Conservation (phyloP, 2,797 vertebrate genomes). For the Poecilia velifera region DNA sequence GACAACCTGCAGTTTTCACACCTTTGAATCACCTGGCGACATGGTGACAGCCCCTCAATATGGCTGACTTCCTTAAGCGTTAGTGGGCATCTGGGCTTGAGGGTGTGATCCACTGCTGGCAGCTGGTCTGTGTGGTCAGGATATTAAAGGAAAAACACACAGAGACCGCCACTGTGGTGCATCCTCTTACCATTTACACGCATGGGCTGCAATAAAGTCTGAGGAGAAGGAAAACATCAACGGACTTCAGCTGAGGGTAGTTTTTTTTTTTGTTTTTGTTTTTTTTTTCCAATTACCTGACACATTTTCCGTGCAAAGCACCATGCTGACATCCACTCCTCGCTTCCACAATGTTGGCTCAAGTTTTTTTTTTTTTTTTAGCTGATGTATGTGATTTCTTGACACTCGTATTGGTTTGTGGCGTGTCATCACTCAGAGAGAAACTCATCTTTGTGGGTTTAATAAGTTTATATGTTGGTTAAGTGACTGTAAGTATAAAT, state of each 20-base stretch:
- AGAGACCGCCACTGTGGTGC: background rate
- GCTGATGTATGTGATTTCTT: background rate
- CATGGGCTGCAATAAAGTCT: background rate
- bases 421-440: background rate
- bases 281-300: background rate
- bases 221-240: background rate
- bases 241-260: background rate
- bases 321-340: background rate
- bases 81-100: background rate
- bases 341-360: background rate
- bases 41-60: background rate
- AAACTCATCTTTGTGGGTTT: background rate
- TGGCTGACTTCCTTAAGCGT: background rate
- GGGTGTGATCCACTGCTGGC: background rate
- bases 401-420: background rate
- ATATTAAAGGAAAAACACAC: background rate
- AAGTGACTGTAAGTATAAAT: background rate
- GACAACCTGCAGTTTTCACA: background rate
- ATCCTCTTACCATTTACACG: background rate
- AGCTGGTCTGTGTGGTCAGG: background rate
- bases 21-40: background rate
- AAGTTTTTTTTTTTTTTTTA: background rate
- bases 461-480: background rate
- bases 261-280: too few species aligned
- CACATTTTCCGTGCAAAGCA: background rate